Evolutionary conservation across 2,888 invertebrate species (phyloP).

Genomic region (Drosophila anceps): DNA sequence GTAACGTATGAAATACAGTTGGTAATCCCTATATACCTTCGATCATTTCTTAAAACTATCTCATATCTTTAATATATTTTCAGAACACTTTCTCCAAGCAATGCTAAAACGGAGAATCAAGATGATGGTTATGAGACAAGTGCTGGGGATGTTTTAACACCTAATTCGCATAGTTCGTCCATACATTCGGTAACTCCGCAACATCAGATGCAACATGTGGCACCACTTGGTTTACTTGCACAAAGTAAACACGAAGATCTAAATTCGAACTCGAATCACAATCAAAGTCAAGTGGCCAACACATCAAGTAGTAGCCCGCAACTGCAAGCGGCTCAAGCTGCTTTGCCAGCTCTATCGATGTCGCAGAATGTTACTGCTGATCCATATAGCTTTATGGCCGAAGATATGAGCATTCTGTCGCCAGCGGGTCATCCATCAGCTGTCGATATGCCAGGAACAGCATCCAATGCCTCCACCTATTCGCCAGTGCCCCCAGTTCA

Average conservation of each 20-base stretch:
- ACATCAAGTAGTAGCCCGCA: slow-evolving; percentile 28
- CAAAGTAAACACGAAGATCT: slow-evolving; percentile 60
- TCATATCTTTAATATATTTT: not conserved
- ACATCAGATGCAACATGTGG: slow-evolving; percentile 70
- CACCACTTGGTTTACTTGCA: slow-evolving; percentile 41
- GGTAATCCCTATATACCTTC: not conserved
- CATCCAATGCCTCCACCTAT: slow-evolving; percentile 37
- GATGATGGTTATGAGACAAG: slow-evolving; percentile 97
- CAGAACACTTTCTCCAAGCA: slow-evolving; percentile 81
- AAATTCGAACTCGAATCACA: slow-evolving; percentile 44
- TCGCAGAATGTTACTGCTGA: slow-evolving; percentile 84
- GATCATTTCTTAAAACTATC: not conserved
- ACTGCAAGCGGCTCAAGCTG: slow-evolving; percentile 12
- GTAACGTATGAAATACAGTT: slow-evolving; percentile 62
- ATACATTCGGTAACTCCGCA: slow-evolving; percentile 82
- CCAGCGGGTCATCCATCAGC: slow-evolving; percentile 32
- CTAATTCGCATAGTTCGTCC: slow-evolving; percentile 83
- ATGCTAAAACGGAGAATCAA: slow-evolving; percentile 89
- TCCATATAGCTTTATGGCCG: slow-evolving; percentile 94
- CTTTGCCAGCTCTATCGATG: slow-evolving; percentile 18
- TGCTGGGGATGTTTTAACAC: slow-evolving; percentile 87
- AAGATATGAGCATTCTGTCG: slow-evolving; percentile 86
- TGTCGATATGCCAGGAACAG: slow-evolving; percentile 6
- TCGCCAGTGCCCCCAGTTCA: slow-evolving; percentile 8
- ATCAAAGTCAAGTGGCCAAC: slow-evolving; percentile 23